Percentiles rank a stretch among this genome's conserved stretches.
Conservation (phyloP, 2,888 invertebrate genomes). For the Stictocephala bisonia region DNA sequence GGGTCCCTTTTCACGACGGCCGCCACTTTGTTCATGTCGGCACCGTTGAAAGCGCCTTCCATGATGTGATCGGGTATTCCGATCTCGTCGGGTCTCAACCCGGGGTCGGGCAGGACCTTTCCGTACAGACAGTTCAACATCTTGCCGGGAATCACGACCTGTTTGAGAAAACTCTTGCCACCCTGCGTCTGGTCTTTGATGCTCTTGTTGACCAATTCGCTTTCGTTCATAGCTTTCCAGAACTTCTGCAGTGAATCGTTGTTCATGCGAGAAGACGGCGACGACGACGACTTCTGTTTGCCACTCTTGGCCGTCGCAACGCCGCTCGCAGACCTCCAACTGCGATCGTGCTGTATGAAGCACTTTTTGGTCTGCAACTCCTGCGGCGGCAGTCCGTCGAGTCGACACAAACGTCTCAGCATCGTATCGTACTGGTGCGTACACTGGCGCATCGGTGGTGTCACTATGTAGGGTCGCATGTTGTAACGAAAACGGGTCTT, state of each 20-base stretch:
- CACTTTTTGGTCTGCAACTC: background rate
- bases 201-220: constrained; percentile 13
- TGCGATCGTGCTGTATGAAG: background rate
- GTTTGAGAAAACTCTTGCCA: constrained; percentile 10
- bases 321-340: background rate
- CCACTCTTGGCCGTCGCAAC: background rate
- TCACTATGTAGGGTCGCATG: background rate
- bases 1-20: background rate
- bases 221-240: background rate
- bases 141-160: constrained; percentile 2
- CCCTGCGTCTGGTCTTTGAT: constrained; percentile 9
- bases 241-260: background rate
- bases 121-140: constrained; percentile 14
- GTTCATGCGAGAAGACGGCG: background rate
- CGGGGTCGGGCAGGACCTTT: background rate
- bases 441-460: background rate
- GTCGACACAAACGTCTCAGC: background rate
- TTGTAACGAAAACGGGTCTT: background rate
- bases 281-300: background rate
- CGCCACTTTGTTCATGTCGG: background rate
- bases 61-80: background rate
- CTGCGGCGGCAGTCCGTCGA: background rate
- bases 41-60: background rate
- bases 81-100: background rate
- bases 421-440: background rate